These are phyloP conservation scores for Rhinophrynus dorsalis DNA, from an alignment of 2,797 vertebrate genomes.

Conservation along the genomic window DNA sequence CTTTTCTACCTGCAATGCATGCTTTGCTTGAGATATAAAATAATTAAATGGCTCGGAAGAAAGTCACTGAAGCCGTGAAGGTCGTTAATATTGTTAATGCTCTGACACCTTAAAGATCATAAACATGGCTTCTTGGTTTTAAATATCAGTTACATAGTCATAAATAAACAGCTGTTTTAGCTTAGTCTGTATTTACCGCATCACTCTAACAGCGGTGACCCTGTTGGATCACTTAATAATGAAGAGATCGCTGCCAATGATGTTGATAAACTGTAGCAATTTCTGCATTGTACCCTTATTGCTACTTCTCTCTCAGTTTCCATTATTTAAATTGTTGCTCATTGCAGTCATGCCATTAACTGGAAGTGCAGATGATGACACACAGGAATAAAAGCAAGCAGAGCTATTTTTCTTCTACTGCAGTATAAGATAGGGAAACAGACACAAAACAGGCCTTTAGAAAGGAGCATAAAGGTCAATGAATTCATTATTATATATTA, in stretches of 20 bases:
- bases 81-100: constrained; percentile 57
- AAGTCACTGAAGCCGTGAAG: constrained; percentile 42
- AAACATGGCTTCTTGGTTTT: constrained; percentile 53
- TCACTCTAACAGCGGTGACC: constrained; percentile 54
- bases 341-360: constrained; percentile 54
- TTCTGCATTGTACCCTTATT: constrained; percentile 52
- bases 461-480: too few relatives aligned
- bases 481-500: too few relatives aligned
- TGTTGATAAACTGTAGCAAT: constrained; percentile 55
- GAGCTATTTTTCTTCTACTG: constrained; percentile 10
- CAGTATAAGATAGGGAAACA: not conserved
- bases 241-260: constrained; percentile 47
- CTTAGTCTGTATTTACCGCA: constrained; percentile 51
- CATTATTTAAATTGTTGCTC: constrained; percentile 61
- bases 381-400: constrained; percentile 23
- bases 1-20: not conserved
- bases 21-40: not conserved
- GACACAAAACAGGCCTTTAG: too few relatives aligned
- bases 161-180: constrained; percentile 56
- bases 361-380: constrained; percentile 45
- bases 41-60: constrained; percentile 23
- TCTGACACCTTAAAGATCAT: constrained; percentile 50
- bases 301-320: constrained; percentile 50
- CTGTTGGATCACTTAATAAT: constrained; percentile 52
- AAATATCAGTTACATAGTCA: constrained; percentile 51